Conservation (phyloP, 2,888 invertebrate genomes). For the Palloptera scutellata region DNA sequence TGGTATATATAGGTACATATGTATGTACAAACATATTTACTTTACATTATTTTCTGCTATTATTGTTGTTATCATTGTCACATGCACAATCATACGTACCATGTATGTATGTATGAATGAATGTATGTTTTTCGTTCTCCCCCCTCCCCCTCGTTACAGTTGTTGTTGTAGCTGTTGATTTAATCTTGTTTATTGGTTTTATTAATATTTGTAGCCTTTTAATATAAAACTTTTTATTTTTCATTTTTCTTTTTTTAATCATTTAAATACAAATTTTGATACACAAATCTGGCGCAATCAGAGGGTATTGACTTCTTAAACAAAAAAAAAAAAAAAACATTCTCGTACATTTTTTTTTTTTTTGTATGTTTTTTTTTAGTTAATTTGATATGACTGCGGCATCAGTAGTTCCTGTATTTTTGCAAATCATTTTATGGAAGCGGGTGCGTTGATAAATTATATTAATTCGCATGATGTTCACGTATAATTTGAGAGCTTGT, state of each 20-base stretch:
- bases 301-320: slow-evolving; percentile 22
- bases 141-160: background rate
- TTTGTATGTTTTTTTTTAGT: background rate
- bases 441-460: no score
- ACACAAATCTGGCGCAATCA: slow-evolving; percentile 3
- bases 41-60: background rate
- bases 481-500: no score
- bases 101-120: slow-evolving; percentile 4
- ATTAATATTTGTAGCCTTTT: slow-evolving; percentile 5
- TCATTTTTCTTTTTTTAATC: background rate
- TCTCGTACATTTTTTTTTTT: background rate
- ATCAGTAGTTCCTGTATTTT: no score
- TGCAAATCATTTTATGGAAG: no score
- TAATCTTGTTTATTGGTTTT: slow-evolving; percentile 21
- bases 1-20: no score
- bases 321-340: background rate
- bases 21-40: background rate
- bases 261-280: slow-evolving; percentile 3
- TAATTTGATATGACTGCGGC: no score
- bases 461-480: no score
- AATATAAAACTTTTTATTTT: background rate
- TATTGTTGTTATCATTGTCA: slow-evolving; percentile 18
- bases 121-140: background rate
- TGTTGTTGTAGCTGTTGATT: slow-evolving; percentile 15
- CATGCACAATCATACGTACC: slow-evolving; percentile 3